Conservation (phyloP, 2,888 invertebrate genomes). For the Athetis lepigone region DNA sequence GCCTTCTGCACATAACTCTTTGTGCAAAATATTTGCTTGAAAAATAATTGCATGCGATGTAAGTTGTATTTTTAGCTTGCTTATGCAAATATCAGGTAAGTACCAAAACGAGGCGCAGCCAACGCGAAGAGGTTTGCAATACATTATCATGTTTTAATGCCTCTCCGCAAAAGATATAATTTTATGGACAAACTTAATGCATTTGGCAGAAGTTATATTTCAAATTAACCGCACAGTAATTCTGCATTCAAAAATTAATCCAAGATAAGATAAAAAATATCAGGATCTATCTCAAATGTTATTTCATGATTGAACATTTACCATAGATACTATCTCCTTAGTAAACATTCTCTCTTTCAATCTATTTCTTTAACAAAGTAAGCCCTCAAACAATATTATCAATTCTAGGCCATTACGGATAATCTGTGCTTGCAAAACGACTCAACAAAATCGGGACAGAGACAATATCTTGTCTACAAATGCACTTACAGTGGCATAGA, state of each 20-base stretch:
- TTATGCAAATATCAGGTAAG: conserved; percentile 49
- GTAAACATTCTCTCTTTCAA: too few relatives aligned
- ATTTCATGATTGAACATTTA: background rate
- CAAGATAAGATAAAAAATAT: background rate
- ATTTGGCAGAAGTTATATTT: conserved; percentile 23
- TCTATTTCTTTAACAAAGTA: background rate
- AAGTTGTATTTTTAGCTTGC: conserved; percentile 36
- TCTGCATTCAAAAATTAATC: background rate
- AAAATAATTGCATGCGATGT: conserved; percentile 46
- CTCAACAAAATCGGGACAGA: conserved; percentile 33
- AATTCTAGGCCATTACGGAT: conserved; percentile 31
- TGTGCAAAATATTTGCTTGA: conserved; percentile 36
- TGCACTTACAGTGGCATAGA: conserved; percentile 42
- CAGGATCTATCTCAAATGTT: conserved; percentile 6
- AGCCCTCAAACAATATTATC: conserved; percentile 43
- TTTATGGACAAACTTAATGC: conserved; percentile 11
- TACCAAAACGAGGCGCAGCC: conserved; percentile 31
- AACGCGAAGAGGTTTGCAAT: conserved; percentile 27
- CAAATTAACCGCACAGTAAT: background rate
- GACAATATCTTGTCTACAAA: conserved; percentile 48
- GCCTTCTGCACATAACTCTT: conserved; percentile 34
- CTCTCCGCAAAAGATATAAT: conserved; percentile 29
- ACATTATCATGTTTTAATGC: conserved; percentile 29
- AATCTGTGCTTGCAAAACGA: conserved; percentile 28
- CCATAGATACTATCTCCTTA: background rate